Conservation (phyloP, 2,888 invertebrate species). For the Melanotus villosus region DNA sequence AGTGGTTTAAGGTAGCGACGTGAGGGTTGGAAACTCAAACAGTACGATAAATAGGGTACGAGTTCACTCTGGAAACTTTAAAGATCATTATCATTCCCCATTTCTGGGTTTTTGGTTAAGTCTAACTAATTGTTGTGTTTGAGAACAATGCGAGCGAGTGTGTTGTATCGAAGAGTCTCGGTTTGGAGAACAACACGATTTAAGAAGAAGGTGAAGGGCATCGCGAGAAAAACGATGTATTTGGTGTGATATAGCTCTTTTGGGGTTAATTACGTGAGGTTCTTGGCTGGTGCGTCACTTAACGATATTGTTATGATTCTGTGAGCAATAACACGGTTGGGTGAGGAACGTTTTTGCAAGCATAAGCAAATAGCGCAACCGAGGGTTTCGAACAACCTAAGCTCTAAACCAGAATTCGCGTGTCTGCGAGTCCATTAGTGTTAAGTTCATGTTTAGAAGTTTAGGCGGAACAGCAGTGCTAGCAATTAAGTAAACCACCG, state of each 20-base stretch:
- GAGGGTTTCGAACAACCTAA: conserved; percentile 9
- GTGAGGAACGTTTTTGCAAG: conserved; percentile 36
- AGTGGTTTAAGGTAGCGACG: too few relatives aligned
- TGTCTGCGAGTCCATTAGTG: conserved; percentile 61
- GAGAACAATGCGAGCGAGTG: too few relatives aligned
- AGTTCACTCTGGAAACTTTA: too few relatives aligned
- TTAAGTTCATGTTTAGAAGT: conserved; percentile 63
- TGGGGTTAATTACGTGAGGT: conserved; percentile 20
- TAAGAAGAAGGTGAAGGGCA: neutral
- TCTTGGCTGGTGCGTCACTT: conserved; percentile 9
- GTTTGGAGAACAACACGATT: neutral
- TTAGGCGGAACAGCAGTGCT: conserved; percentile 59
- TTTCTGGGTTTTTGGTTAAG: too few relatives aligned
- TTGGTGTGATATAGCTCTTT: neutral
- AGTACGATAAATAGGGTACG: too few relatives aligned
- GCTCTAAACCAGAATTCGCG: conserved; percentile 55
- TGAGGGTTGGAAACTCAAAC: too few relatives aligned
- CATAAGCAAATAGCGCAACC: conserved; percentile 32
- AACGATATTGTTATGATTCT: conserved; percentile 35
- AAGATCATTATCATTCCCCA: too few relatives aligned
- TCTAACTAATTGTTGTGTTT: too few relatives aligned
- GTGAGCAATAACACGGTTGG: conserved; percentile 32
- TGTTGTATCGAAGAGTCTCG: too few relatives aligned
- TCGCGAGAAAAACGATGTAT: neutral
- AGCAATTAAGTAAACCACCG: conserved; percentile 62